Evolutionary conservation across 2,797 vertebrate genomes (phyloP), one percentile per base, ranked within the genome.

Genomic region (Ctenopoma kingsleyae): DNA sequence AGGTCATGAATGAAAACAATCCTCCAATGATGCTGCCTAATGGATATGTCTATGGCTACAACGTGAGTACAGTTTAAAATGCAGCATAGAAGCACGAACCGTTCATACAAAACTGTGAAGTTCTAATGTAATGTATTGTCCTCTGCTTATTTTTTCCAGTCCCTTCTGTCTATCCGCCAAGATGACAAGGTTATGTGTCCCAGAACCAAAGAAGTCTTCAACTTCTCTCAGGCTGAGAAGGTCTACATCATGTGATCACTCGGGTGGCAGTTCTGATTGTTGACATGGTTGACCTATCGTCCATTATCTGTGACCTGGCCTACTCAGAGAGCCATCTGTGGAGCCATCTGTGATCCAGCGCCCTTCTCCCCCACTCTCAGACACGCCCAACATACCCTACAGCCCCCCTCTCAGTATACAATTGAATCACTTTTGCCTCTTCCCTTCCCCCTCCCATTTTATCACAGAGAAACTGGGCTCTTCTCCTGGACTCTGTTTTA

Each of bases 181-280:
- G 98, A 99, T 72, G 98, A 99, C 92, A 98, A 99, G 94, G 97
- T 99, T 68, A 87, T 98, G 76, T 99, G 98, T 93, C 98, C 98
- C 69, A 95, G 98, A 97, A 99, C 98, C 97, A 99, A 99, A 99
- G 98, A 99, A 91, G 96, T 98, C 91, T 99, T 99, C 95, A 98
- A 94, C 95, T 99, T 99, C 96, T 98, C 98, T 90, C 98, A 99
- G 93, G 98, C 98, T 76, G 98, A 99, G 95, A 99, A 99, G 85
- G 98, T 99, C 82, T 99, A 98, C 91, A 99, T 99, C 92, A 99
- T 99, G 98, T 99, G 98, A 94, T 94, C 77, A 69, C 80, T 40
- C 72, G 15, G 64, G 32, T 84, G 82, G 83, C 62, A 74, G 67
- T 49, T 74, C 81, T 71, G 76, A 87, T 80, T 80, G 64, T 91